phyloP scores from a whole-genome alignment of 2,888 invertebrate genomes.

The Dermolepida albohirtum region DNA sequence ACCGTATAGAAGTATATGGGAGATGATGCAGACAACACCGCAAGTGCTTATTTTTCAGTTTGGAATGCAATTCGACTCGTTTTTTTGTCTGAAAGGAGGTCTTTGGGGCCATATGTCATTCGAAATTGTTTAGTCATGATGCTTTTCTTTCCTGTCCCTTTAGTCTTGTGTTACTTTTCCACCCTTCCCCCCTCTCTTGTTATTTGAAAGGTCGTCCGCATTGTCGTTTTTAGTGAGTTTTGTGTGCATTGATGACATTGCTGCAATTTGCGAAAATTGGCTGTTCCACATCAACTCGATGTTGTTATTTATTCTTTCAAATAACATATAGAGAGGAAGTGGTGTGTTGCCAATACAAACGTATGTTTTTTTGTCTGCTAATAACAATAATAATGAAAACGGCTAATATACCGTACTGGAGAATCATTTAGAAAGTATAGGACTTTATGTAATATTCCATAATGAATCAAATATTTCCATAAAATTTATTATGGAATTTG shows the following conservation, averaged over 20 bases:
- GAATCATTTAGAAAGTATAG: no score
- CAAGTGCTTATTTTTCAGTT: constrained; percentile 51
- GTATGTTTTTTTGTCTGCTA: not conserved
- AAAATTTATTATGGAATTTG: no score
- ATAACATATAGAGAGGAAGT: not conserved
- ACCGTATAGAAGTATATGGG: constrained; percentile 22
- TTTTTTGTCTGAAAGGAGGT: constrained; percentile 40
- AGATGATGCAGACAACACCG: constrained; percentile 33
- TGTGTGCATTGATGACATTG: not conserved
- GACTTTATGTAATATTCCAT: no score
- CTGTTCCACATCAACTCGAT: constrained; percentile 2
- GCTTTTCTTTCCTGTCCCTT: constrained; percentile 31
- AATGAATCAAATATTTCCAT: no score
- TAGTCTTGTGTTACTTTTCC: constrained; percentile 15
- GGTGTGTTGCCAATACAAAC: not conserved
- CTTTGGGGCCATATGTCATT: constrained; percentile 51
- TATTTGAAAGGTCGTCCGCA: no score
- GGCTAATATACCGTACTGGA: no score
- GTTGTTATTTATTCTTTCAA: not conserved
- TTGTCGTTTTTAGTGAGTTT: not conserved
- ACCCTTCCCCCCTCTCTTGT: constrained; percentile 3
- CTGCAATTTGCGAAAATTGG: constrained; percentile 12
- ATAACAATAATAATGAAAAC: no score
- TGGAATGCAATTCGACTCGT: constrained; percentile 49
- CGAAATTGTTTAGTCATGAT: constrained; percentile 50